A percentile compares a stretch with the other conserved stretches of the same genome.
These are phyloP conservation scores for Hypothenemus hampei DNA, from an alignment of 1,140 invertebrate genomes.

Conservation along the genomic window DNA sequence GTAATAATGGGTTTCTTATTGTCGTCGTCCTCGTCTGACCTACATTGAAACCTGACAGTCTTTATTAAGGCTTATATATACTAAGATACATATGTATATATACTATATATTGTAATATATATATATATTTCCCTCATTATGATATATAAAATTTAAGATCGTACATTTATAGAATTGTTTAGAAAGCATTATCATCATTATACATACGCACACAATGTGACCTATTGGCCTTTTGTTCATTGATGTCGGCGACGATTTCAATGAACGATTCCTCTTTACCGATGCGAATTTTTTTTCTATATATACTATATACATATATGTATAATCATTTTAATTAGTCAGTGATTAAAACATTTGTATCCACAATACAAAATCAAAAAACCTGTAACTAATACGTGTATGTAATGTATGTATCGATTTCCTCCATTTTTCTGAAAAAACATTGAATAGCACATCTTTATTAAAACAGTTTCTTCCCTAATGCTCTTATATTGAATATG, in stretches of 20 bases:
- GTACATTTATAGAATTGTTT: background rate
- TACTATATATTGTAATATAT: background rate
- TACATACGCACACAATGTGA: background rate
- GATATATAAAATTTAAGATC: too few relatives aligned
- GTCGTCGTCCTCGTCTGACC: background rate
- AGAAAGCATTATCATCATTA: slow-evolving; percentile 4
- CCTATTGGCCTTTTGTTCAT: slow-evolving; percentile 9
- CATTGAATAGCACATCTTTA: too few relatives aligned
- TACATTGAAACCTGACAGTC: background rate
- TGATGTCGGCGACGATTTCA: background rate
- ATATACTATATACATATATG: background rate
- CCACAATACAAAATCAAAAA: background rate
- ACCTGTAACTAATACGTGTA: background rate
- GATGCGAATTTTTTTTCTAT: too few relatives aligned
- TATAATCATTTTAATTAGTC: background rate
- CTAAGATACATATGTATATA: background rate
- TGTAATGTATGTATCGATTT: background rate
- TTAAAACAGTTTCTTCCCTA: too few relatives aligned
- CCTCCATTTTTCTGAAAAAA: background rate
- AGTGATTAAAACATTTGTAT: background rate
- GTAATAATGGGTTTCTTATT: background rate
- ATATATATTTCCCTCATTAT: too few relatives aligned
- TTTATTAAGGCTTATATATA: background rate
- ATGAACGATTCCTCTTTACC: too few relatives aligned
- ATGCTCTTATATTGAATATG: too few relatives aligned